Conservation (phyloP, 1,140 invertebrate species). For the Leptopilina boulardi region DNA sequence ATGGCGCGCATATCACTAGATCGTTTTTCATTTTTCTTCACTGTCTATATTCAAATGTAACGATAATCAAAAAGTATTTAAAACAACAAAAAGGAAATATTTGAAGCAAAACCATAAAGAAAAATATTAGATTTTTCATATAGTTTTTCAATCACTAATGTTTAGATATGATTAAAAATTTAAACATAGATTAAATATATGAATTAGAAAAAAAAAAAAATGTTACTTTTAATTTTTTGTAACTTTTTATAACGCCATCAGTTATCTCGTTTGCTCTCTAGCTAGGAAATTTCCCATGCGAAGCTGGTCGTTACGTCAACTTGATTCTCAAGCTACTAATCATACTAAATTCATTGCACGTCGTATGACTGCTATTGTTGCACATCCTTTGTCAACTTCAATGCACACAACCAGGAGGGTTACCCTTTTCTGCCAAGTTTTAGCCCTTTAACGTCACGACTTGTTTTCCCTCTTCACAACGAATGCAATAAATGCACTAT, state of each 20-base stretch:
- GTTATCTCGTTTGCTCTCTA: neutral
- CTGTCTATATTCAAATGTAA: too few relatives aligned
- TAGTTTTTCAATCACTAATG: too few relatives aligned
- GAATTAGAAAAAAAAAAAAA: too few relatives aligned
- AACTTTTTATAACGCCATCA: slow-evolving; percentile 34
- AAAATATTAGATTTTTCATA: too few relatives aligned
- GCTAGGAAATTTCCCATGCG: neutral
- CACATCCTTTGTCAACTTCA: slow-evolving; percentile 43
- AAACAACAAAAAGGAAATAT: too few relatives aligned
- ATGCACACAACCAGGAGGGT: neutral
- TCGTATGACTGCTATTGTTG: slow-evolving; percentile 41
- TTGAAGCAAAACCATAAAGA: too few relatives aligned
- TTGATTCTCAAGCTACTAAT: slow-evolving; percentile 45
- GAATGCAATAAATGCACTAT: slow-evolving; percentile 15
- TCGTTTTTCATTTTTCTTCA: too few relatives aligned
- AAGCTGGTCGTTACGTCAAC: slow-evolving; percentile 31
- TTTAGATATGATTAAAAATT: too few relatives aligned
- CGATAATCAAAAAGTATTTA: too few relatives aligned
- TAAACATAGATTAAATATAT: too few relatives aligned
- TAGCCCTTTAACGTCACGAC: neutral
- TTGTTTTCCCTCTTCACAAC: neutral
- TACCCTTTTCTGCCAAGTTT: neutral
- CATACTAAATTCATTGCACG: slow-evolving; percentile 49
- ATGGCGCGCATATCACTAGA: too few relatives aligned
- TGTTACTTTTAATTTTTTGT: too few relatives aligned